Evolutionary conservation across 2,888 invertebrate species (phyloP).

Genomic region (Abrostola triplasia): DNA sequence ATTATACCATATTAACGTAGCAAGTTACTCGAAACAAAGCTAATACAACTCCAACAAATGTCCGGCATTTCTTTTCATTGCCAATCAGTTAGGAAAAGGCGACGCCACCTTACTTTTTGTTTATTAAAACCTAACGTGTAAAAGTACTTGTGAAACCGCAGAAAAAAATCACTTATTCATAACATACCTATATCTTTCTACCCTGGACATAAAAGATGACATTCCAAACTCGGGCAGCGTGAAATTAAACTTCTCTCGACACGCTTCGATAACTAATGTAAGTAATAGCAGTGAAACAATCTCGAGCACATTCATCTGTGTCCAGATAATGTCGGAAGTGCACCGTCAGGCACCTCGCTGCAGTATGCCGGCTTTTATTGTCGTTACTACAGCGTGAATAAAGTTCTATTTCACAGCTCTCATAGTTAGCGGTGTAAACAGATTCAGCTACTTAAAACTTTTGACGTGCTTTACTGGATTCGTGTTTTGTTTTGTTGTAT

Average conservation of each 20-base stretch:
- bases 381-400: conserved; percentile 43
- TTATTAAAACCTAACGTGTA: too few relatives aligned
- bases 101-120: too few relatives aligned
- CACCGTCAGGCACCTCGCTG: conserved; percentile 44
- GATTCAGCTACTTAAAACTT: conserved; percentile 39
- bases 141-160: too few relatives aligned
- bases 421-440: conserved; percentile 26
- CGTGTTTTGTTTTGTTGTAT: conserved; percentile 15
- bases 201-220: conserved; percentile 14
- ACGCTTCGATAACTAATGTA: conserved; percentile 41
- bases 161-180: too few relatives aligned
- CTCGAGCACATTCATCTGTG: conserved; percentile 68
- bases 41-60: too few relatives aligned
- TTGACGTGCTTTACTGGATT: conserved; percentile 4
- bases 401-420: conserved; percentile 31
- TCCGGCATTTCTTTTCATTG: too few relatives aligned
- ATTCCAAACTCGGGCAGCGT: conserved; percentile 32
- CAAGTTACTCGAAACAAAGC: too few relatives aligned
- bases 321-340: conserved; percentile 67
- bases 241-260: conserved; percentile 42
- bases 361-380: conserved; percentile 53
- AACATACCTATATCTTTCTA: too few relatives aligned
- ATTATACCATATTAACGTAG: too few relatives aligned
- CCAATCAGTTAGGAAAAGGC: too few relatives aligned
- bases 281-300: conserved; percentile 49